These are phyloP conservation scores for Calosoma granatense DNA, from an alignment of 1,140 invertebrate species.

Conservation along the genomic window DNA sequence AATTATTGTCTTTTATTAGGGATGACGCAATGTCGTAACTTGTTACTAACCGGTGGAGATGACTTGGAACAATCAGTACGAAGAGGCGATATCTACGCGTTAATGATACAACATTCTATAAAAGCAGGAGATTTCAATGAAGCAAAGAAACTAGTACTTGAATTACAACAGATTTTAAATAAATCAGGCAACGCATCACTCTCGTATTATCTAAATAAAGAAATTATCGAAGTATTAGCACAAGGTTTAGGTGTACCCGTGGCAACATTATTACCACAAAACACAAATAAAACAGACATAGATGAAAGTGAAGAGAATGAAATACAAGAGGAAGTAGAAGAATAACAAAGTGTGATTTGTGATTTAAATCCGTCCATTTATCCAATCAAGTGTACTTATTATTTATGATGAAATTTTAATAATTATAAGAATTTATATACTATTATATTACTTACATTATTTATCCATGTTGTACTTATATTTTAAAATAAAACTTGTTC, in stretches of 20 bases:
- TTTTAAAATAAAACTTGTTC: no score
- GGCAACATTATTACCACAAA: slow-evolving; percentile 22
- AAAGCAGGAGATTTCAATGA: slow-evolving; percentile 33
- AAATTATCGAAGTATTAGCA: slow-evolving; percentile 28
- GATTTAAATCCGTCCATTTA: background rate
- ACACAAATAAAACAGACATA: slow-evolving; percentile 16
- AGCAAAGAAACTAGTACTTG: slow-evolving; percentile 27
- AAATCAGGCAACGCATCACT: slow-evolving; percentile 22
- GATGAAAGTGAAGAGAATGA: slow-evolving; percentile 17
- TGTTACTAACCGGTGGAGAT: slow-evolving; percentile 39
- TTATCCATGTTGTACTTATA: no score
- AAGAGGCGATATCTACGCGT: slow-evolving; percentile 42
- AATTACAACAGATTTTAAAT: slow-evolving; percentile 27
- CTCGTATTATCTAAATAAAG: slow-evolving; percentile 33
- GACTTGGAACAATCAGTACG: slow-evolving; percentile 43
- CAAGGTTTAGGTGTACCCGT: slow-evolving; percentile 27
- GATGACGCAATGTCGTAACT: slow-evolving; percentile 43
- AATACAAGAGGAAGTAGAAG: slow-evolving; percentile 23
- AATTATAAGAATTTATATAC: no score
- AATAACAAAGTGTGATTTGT: slow-evolving; percentile 22
- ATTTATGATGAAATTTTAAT: background rate
- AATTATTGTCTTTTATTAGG: slow-evolving; percentile 27
- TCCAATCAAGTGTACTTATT: background rate
- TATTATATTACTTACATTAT: no score
- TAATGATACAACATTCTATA: slow-evolving; percentile 41